A percentile compares a stretch with the other conserved stretches of the same genome.
Evolutionary conservation across 2,888 invertebrate species (phyloP).

Genomic region (Cheiracanthium punctorium): DNA sequence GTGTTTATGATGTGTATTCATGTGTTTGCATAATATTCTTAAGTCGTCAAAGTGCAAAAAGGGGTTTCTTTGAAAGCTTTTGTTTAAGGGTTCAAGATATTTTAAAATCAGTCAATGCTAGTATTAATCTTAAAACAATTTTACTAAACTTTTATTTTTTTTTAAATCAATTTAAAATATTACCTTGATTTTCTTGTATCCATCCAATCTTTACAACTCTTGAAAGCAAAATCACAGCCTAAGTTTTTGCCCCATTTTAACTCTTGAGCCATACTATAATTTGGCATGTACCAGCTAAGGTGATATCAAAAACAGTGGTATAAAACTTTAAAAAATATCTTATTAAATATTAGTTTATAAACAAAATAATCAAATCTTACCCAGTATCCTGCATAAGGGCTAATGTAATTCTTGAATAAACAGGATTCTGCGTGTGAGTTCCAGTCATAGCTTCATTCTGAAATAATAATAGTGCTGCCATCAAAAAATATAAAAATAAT

Average conservation of each 20-base stretch:
- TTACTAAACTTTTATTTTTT: too few species aligned
- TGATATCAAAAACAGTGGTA: background rate
- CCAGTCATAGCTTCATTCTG: slow-evolving; percentile 99
- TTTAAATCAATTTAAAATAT: too few species aligned
- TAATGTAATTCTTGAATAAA: slow-evolving; percentile 94
- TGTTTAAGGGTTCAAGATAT: too few species aligned
- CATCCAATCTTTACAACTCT: slow-evolving; percentile 98
- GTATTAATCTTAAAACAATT: too few species aligned
- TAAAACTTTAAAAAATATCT: background rate
- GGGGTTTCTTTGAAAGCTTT: too few species aligned
- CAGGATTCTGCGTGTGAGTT: slow-evolving; percentile 97
- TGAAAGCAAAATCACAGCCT: slow-evolving; percentile 95
- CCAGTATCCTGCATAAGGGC: slow-evolving; percentile 99
- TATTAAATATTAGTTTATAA: background rate
- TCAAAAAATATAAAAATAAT: background rate
- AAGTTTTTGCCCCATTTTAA: slow-evolving; percentile 92
- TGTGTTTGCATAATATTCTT: too few species aligned
- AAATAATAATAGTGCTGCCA: slow-evolving; percentile 37
- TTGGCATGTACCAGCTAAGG: slow-evolving; percentile 85
- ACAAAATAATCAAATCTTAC: slow-evolving; percentile 78
- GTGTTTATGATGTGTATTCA: too few species aligned
- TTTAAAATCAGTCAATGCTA: too few species aligned
- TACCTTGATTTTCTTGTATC: slow-evolving; percentile 84
- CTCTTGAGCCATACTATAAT: slow-evolving; percentile 89
- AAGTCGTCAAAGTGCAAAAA: too few species aligned